Conservation (phyloP, 1,140 invertebrate genomes). For the Zelostemma sp. region DNA sequence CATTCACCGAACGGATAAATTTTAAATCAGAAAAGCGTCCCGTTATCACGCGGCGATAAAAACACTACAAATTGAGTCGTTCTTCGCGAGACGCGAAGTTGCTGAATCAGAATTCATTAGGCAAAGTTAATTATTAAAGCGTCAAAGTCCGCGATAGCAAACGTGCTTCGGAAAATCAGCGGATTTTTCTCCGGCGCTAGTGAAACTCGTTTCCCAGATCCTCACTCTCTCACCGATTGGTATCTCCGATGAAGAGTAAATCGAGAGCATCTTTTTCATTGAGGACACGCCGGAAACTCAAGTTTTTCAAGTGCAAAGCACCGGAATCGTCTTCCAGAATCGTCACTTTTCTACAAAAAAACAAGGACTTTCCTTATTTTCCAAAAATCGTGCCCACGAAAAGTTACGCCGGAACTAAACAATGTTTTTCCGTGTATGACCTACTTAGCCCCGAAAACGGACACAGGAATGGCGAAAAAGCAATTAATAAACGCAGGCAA, state of each 20-base stretch:
- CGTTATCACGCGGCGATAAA: no score
- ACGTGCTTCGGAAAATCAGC: conserved; percentile 27
- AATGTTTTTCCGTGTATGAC: no score
- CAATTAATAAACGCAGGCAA: background rate
- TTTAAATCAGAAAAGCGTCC: background rate
- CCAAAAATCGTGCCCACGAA: no score
- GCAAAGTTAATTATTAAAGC: no score
- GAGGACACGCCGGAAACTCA: conserved; percentile 72
- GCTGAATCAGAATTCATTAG: no score
- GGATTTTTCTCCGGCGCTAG: conserved; percentile 26
- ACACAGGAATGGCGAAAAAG: conserved; percentile 12
- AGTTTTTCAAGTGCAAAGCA: conserved; percentile 74
- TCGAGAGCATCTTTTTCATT: conserved; percentile 75
- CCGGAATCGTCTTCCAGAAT: conserved; percentile 74
- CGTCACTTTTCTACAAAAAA: conserved; percentile 66
- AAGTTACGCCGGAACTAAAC: no score
- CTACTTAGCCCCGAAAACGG: no score
- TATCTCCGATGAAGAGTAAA: conserved; percentile 74
- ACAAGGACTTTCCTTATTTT: no score
- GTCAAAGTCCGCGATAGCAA: no score
- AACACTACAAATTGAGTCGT: no score
- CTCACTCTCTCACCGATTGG: conserved; percentile 68
- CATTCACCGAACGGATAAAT: no score
- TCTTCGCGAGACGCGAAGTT: no score
- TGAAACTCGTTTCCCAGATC: conserved; percentile 41